Conservation (phyloP, 2,113 vertebrate species). For the Microcebus griseorufus region DNA sequence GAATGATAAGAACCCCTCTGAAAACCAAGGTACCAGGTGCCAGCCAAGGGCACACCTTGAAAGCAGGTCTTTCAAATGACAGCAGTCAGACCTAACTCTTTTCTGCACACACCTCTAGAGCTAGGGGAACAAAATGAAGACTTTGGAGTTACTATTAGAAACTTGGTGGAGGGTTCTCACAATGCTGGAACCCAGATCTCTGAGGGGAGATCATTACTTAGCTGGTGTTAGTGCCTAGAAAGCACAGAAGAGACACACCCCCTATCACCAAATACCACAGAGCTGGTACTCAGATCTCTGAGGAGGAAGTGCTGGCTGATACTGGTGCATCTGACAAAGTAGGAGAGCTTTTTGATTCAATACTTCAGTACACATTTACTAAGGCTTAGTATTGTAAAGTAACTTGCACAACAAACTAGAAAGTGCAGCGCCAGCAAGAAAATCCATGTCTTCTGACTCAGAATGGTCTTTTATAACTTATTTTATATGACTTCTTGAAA, state of each 20-base stretch:
- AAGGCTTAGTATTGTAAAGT: neutral
- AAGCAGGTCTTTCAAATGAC: neutral
- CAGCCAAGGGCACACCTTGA: neutral
- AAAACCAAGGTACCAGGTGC: neutral
- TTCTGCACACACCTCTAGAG: neutral
- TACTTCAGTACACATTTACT: neutral
- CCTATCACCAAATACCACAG: neutral
- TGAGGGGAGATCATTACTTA: neutral
- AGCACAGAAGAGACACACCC: neutral
- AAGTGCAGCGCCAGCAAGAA: neutral
- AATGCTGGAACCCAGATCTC: neutral
- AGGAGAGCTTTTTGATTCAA: neutral
- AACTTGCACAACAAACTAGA: neutral
- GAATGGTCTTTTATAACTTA: neutral
- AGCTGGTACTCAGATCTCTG: neutral
- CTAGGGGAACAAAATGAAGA: neutral
- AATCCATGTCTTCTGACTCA: neutral
- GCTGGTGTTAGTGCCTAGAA: neutral
- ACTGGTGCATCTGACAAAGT: neutral
- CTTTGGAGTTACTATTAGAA: neutral
- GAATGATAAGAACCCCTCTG: neutral
- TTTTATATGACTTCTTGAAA: neutral
- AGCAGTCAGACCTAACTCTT: neutral
- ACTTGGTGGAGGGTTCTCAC: too few relatives aligned
- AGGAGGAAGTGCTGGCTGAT: neutral